These are phyloP conservation scores for Metellina segmentata DNA, from an alignment of 2,888 invertebrate genomes.

Conservation along the genomic window DNA sequence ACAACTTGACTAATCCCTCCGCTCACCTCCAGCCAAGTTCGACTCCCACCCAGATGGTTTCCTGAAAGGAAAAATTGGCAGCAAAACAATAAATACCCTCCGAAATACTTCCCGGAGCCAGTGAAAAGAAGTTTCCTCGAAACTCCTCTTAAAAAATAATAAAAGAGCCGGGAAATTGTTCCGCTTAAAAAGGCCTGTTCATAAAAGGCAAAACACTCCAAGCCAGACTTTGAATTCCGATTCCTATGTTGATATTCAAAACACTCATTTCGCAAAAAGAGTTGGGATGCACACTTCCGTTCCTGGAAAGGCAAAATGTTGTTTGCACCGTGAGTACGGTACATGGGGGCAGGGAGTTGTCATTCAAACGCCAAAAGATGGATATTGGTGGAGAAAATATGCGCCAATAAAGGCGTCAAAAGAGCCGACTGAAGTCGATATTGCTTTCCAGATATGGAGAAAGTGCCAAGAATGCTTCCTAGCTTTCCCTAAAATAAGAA, in stretches of 20 bases:
- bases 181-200: conserved; percentile 21
- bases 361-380: conserved; percentile 64
- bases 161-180: not conserved
- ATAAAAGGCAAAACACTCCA: conserved; percentile 25
- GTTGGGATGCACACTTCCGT: not conserved
- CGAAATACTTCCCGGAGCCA: not conserved
- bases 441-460: conserved; percentile 54
- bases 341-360: conserved; percentile 24
- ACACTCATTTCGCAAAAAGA: conserved; percentile 38
- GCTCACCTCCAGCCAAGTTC: too few species aligned
- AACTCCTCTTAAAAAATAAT: not conserved
- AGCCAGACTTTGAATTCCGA: conserved; percentile 42
- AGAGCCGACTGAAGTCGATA: conserved; percentile 49
- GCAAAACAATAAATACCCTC: too few species aligned
- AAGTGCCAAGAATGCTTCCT: conserved; percentile 17
- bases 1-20: too few species aligned
- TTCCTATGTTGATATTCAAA: conserved; percentile 54
- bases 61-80: too few species aligned
- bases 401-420: conserved; percentile 60
- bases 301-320: conserved; percentile 31
- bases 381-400: conserved; percentile 60
- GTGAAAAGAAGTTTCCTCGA: not conserved
- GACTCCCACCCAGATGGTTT: too few species aligned
- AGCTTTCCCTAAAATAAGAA: conserved; percentile 1
- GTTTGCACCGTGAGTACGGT: conserved; percentile 29